Evolutionary conservation across 1,140 invertebrate species (phyloP), one percentile per base, ranked within the genome.

Genomic region (Lucilia cuprina): DNA sequence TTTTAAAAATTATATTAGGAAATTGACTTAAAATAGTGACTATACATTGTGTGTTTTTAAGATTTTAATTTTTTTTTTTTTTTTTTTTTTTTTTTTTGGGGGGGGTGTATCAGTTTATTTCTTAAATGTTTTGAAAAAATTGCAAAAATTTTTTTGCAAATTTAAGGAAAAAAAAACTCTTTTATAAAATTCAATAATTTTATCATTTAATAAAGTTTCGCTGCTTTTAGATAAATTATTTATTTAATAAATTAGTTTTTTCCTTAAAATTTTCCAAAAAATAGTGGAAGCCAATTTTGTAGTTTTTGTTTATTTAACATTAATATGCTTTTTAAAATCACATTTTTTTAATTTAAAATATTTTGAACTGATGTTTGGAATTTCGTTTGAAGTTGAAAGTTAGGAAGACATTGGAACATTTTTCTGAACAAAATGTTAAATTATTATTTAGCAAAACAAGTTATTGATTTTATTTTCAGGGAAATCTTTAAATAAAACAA

Each of bases 401-500:
- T 30, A 30, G 25, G 25, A 30, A 30, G 25, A 30, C 25, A 30
- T 30, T 30, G 25, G 25, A 30, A 30, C 3, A 13, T 13, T 41
- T 8, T 5, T 14, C 17, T 55, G 50, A 12, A 10, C 50, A 55
- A 55, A 55, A 55, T 55, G 50, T 55, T 55, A 55, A 55, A 55
- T 14, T 14, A 13, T 41, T 55, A 14, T 55, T 17, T 12, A 55
- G 19, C 21, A 41, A 9, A 35, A 30, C 25, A 30, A 30, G n/a
- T 35, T 47, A 25, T 82, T 50, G n/a, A 7, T 21, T 89, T 89
- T 30, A 30, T 12, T 78, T 78, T 78, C 12, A 41, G n/a, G 41
- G 41, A 35, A 87, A 89, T 88, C 88, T 88, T 89, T 89, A 89
- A 89, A 74, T 21, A 83, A 83, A 83, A 70, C 60, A 65, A 12